Conservation (phyloP, 1,140 invertebrate species). For the Pinna nobilis region DNA sequence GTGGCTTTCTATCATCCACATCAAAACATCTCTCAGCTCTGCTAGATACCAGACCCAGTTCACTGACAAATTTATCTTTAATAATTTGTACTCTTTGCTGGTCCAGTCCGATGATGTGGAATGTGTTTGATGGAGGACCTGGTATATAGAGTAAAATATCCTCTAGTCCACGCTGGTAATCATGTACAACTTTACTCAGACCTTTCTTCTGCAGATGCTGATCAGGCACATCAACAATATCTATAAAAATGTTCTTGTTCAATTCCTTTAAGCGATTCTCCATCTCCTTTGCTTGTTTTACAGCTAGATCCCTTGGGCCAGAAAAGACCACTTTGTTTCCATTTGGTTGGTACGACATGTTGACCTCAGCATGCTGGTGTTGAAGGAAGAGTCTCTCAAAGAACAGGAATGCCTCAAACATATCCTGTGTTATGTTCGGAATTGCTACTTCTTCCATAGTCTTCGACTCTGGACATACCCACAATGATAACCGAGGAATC, state of each 20-base stretch:
- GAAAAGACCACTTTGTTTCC: neutral
- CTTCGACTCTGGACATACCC: too few relatives aligned
- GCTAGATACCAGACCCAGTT: neutral
- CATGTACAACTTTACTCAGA: too few relatives aligned
- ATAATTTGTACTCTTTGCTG: neutral
- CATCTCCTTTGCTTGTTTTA: neutral
- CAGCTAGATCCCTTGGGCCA: neutral
- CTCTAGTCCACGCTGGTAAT: too few relatives aligned
- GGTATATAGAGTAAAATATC: neutral
- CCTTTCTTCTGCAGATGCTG: too few relatives aligned
- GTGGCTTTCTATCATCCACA: neutral
- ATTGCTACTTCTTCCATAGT: slow-evolving; percentile 2
- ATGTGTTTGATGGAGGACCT: neutral
- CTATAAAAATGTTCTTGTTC: slow-evolving; percentile 2
- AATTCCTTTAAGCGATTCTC: neutral
- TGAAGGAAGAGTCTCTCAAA: neutral
- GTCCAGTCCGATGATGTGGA: slow-evolving; percentile 11
- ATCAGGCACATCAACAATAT: slow-evolving; percentile 2
- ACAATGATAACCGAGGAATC: too few relatives aligned
- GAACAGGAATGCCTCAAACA: slow-evolving; percentile 14
- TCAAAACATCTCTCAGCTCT: neutral
- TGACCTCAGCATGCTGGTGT: neutral
- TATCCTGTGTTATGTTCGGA: neutral
- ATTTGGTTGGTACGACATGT: neutral
- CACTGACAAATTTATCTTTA: neutral